Evolutionary conservation across 2,113 vertebrate species (phyloP).

Genomic region (Lycocorax pyrrhopterus): DNA sequence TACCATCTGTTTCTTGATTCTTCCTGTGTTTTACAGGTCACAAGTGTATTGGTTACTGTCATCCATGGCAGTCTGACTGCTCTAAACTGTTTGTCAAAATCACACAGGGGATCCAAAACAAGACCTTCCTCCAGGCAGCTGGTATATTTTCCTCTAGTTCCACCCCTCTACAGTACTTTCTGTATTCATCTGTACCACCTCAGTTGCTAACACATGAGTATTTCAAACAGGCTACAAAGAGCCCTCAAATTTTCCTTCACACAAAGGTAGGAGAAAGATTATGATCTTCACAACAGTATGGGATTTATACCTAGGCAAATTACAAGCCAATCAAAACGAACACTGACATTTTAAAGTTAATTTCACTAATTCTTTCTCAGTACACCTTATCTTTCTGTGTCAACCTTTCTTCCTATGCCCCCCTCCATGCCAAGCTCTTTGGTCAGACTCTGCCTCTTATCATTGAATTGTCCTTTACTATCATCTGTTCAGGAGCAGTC

Average conservation of each 20-base stretch:
- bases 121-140: background rate
- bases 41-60: background rate
- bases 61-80: background rate
- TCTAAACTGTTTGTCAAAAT: background rate
- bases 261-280: background rate
- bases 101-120: background rate
- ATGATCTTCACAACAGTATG: background rate
- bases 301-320: background rate
- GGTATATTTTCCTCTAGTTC: background rate
- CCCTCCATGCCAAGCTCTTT: background rate
- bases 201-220: background rate
- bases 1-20: background rate
- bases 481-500: background rate
- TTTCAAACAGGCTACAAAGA: background rate
- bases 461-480: background rate
- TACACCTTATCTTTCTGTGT: background rate
- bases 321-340: background rate
- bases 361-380: background rate
- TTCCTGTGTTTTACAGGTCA: background rate
- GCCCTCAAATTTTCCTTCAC: background rate
- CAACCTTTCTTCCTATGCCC: background rate
- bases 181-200: background rate
- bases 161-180: background rate
- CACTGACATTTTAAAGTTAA: background rate
- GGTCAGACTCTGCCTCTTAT: background rate